phyloP scores from a whole-genome alignment of 2,797 vertebrate species.

The Molossus molossus region DNA sequence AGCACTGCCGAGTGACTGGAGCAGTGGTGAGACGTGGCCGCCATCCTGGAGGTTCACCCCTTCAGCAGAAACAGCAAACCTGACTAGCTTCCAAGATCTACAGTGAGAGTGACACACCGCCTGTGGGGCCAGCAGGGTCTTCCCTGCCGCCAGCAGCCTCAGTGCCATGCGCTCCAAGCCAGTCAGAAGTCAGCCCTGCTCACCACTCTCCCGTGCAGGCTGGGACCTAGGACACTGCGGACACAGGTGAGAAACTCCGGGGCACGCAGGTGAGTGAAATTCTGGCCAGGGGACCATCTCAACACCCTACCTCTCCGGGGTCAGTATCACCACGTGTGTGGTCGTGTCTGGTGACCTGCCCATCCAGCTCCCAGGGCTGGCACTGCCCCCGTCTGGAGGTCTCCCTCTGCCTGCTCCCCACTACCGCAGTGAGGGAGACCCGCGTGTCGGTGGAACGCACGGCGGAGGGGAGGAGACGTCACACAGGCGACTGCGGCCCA shows the following conservation, averaged over 20 bases:
- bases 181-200: neutral
- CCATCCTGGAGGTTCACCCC: neutral
- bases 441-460: neutral
- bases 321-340: constrained; percentile 5
- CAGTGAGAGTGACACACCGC: neutral
- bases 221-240: neutral
- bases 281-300: neutral
- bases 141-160: neutral
- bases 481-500: neutral
- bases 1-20: neutral
- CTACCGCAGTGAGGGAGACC: neutral
- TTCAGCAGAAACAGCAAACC: neutral
- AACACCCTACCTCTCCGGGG: neutral
- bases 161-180: neutral
- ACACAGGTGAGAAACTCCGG: neutral
- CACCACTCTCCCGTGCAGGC: neutral
- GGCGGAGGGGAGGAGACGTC: neutral
- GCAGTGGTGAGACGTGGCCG: neutral
- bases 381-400: neutral
- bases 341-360: neutral
- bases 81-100: neutral
- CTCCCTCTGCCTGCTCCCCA: neutral
- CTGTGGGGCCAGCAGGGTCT: neutral
- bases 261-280: neutral
- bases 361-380: neutral